Conservation (phyloP, 2,888 invertebrate genomes). For the Caenorhabditis panamensis region DNA sequence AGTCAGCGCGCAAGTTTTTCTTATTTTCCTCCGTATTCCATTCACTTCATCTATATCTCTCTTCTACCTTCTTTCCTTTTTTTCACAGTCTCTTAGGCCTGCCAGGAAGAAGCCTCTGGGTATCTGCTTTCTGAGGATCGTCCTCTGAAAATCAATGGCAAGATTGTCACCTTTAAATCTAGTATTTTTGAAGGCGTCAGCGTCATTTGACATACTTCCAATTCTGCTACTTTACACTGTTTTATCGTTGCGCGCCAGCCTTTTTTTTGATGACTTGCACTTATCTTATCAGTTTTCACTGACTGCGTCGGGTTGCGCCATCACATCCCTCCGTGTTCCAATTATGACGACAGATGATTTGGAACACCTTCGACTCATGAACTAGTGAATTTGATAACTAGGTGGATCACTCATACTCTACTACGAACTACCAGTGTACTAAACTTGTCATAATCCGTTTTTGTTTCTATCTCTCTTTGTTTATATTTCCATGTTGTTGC, state of each 20-base stretch:
- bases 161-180: constrained; percentile 3
- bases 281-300: constrained; percentile 47
- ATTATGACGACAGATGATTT: background rate
- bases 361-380: background rate
- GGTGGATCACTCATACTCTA: no score
- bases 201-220: constrained; percentile 37
- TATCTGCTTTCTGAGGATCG: no score
- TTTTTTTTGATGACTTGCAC: constrained; percentile 22
- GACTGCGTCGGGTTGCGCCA: constrained; percentile 9
- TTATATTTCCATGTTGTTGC: background rate
- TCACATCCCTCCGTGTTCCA: constrained; percentile 10
- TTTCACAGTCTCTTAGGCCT: constrained; percentile 13
- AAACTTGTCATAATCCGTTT: background rate
- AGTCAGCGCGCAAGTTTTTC: constrained; percentile 29
- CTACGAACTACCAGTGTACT: background rate
- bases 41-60: constrained; percentile 16
- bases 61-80: constrained; percentile 6
- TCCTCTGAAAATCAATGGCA: constrained; percentile 20
- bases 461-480: constrained; percentile 4
- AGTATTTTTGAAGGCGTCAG: background rate
- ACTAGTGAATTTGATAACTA: background rate
- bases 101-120: no score
- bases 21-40: constrained; percentile 6
- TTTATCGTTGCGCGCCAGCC: constrained; percentile 4
- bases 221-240: constrained; percentile 34